phyloP scores from a whole-genome alignment of 2,113 vertebrate genomes.

The Oreochromis niloticus region DNA sequence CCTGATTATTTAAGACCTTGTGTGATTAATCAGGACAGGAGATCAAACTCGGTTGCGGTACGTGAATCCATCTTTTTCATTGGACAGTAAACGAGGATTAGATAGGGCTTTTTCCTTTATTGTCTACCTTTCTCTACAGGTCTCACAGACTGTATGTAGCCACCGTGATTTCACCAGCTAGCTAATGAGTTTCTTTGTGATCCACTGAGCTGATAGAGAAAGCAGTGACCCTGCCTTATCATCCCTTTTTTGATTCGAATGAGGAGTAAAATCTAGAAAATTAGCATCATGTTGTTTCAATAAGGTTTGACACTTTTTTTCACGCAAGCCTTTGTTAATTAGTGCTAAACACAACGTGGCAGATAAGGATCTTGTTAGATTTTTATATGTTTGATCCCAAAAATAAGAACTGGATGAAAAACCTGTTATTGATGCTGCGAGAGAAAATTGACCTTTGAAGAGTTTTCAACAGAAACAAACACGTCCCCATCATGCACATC shows the following conservation, averaged over 20 bases:
- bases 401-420: neutral
- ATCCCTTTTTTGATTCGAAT: neutral
- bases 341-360: neutral
- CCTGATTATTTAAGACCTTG: too few species aligned
- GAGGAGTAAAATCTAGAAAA: neutral
- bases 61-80: neutral
- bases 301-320: accelerated
- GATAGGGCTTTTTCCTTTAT: neutral
- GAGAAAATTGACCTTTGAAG: neutral
- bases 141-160: neutral
- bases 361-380: neutral
- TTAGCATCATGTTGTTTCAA: neutral
- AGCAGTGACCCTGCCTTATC: neutral
- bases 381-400: neutral
- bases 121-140: neutral
- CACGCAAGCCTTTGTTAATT: neutral
- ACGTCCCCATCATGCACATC: neutral
- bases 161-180: neutral
- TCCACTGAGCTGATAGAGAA: neutral
- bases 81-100: neutral
- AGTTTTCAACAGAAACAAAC: neutral
- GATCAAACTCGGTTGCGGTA: neutral
- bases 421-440: neutral
- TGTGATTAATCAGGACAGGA: neutral
- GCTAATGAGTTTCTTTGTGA: neutral